Evolutionary conservation across 2,888 invertebrate species (phyloP).

Genomic region (Tachystola acroxantha): DNA sequence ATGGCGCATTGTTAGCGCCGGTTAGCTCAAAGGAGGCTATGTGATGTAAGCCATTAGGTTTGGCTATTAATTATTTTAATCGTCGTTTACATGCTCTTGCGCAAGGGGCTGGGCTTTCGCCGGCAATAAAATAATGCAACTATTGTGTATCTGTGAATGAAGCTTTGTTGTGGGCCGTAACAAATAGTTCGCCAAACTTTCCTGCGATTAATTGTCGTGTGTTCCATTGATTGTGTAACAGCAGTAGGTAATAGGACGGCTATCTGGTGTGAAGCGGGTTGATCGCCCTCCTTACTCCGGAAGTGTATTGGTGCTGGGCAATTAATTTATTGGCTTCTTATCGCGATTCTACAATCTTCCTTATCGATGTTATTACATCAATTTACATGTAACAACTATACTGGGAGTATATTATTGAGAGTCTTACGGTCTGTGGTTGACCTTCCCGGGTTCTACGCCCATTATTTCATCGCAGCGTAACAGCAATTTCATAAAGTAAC

Average conservation of each 20-base stretch:
- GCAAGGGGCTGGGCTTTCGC: constrained; percentile 66
- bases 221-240: constrained; percentile 27
- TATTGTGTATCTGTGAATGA: constrained; percentile 63
- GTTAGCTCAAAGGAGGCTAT: constrained; percentile 32
- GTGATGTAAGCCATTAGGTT: constrained; percentile 61
- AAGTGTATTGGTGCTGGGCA: not conserved
- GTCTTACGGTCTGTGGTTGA: no score
- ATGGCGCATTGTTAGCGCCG: constrained; percentile 33
- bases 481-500: no score
- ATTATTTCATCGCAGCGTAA: no score
- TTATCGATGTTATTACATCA: no score
- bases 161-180: constrained; percentile 54
- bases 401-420: no score
- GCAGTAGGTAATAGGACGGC: constrained; percentile 8
- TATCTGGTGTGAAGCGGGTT: constrained; percentile 20
- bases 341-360: no score
- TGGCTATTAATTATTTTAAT: constrained; percentile 70
- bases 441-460: no score
- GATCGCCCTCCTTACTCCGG: constrained; percentile 4
- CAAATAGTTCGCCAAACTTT: constrained; percentile 42
- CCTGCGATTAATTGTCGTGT: constrained; percentile 41
- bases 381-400: no score
- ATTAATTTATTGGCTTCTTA: not conserved
- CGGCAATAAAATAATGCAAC: constrained; percentile 60
- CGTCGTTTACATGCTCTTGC: constrained; percentile 56